These are phyloP conservation scores for Meiosimyza platycephala DNA, from an alignment of 2,888 invertebrate species.

Conservation along the genomic window DNA sequence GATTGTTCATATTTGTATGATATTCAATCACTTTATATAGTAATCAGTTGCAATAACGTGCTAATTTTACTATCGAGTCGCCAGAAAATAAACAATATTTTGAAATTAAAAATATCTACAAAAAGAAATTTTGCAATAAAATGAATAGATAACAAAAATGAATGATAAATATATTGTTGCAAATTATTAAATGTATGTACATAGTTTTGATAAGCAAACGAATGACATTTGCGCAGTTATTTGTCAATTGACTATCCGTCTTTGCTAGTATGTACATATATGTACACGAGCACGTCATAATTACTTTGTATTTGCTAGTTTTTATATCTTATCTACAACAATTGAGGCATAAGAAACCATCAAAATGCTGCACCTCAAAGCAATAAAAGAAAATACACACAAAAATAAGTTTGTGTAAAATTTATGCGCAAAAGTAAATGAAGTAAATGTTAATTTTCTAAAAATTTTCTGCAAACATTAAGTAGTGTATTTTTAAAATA, in stretches of 20 bases:
- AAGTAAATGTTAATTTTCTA: too few relatives aligned
- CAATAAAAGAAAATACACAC: too few relatives aligned
- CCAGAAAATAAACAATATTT: not conserved
- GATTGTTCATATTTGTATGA: too few relatives aligned
- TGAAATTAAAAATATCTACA: not conserved
- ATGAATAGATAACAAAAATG: not conserved
- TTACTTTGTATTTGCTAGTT: slow-evolving; percentile 14
- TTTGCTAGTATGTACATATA: not conserved
- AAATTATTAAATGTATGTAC: not conserved
- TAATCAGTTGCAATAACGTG: too few relatives aligned
- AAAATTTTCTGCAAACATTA: too few relatives aligned
- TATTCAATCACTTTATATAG: too few relatives aligned
- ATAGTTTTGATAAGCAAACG: not conserved
- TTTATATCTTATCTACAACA: slow-evolving; percentile 14
- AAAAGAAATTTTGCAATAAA: slow-evolving; percentile 9
- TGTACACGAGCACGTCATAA: not conserved
- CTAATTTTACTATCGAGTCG: too few relatives aligned
- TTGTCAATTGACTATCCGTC: not conserved
- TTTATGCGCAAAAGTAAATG: too few relatives aligned
- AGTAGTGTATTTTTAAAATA: too few relatives aligned
- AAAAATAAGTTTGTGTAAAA: too few relatives aligned
- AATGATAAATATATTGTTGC: too few relatives aligned
- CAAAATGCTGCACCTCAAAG: too few relatives aligned
- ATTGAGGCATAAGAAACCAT: not conserved
- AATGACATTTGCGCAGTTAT: not conserved